Conservation (phyloP, 2,797 vertebrate species). For the Sebastes matsubarae region DNA sequence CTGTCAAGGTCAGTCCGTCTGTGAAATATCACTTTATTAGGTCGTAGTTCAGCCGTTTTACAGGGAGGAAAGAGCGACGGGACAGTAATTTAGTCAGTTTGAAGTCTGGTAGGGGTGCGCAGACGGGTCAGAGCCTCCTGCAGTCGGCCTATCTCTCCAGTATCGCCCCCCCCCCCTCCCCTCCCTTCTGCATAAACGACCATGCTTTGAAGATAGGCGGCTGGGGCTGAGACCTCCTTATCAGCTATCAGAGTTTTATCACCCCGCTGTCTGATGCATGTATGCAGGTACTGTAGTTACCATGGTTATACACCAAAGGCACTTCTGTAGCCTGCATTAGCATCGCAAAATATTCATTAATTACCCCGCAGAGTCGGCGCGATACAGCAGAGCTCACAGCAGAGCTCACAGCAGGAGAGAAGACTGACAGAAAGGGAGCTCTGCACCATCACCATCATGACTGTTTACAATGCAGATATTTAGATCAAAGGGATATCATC, state of each 20-base stretch:
- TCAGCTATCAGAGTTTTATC: slow-evolving; percentile 64
- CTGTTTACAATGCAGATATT: slow-evolving; percentile 66
- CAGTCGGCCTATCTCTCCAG: slow-evolving; percentile 43
- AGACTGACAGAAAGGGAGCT: slow-evolving; percentile 27
- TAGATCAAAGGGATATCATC: slow-evolving; percentile 58
- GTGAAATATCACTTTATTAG: slow-evolving; percentile 43
- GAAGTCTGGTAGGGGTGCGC: slow-evolving; percentile 29
- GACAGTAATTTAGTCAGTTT: slow-evolving; percentile 41
- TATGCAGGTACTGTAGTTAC: slow-evolving; percentile 69
- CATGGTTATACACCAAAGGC: slow-evolving; percentile 71
- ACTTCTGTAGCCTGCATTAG: slow-evolving; percentile 59
- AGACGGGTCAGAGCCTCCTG: slow-evolving; percentile 61
- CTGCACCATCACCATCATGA: slow-evolving; percentile 6
- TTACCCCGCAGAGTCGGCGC: slow-evolving; percentile 54
- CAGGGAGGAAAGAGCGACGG: slow-evolving; percentile 24
- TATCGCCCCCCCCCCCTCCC: neutral
- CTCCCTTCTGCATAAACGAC: slow-evolving; percentile 9
- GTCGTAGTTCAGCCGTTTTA: slow-evolving; percentile 36
- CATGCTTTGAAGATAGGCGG: slow-evolving; percentile 67
- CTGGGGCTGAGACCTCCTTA: slow-evolving; percentile 42
- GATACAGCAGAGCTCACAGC: slow-evolving; percentile 40
- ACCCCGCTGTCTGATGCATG: slow-evolving; percentile 38
- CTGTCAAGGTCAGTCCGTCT: slow-evolving; percentile 48
- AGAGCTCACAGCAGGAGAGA: slow-evolving; percentile 65
- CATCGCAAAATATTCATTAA: slow-evolving; percentile 76